phyloP scores from a whole-genome alignment of 2,113 vertebrate species.

The Sebastes fasciatus region DNA sequence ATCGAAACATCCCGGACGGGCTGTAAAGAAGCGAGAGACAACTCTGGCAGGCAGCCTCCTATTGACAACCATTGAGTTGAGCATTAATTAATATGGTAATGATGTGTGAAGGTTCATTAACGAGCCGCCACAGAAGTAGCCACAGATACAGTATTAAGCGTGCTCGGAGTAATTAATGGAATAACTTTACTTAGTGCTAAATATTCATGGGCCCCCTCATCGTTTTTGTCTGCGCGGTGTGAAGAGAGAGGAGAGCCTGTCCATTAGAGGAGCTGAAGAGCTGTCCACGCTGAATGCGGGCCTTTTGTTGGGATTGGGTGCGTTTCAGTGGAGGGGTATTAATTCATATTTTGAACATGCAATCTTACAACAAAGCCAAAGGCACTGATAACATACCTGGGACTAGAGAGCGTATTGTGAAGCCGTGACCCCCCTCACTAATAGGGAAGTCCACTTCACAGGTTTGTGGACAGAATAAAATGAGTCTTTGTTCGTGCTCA shows the following conservation, averaged over 20 bases:
- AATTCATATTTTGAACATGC: conserved; percentile 79
- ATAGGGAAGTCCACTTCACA: conserved; percentile 74
- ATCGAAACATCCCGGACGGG: conserved; percentile 61
- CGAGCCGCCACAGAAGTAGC: conserved; percentile 79
- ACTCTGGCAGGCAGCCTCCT: conserved; percentile 73
- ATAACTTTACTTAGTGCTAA: conserved; percentile 85
- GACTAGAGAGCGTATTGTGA: conserved; percentile 70
- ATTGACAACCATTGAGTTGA: conserved; percentile 78
- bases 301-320: conserved; percentile 84
- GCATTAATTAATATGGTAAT: conserved; percentile 86
- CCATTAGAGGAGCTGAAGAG: conserved; percentile 87
- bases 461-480: conserved; percentile 69
- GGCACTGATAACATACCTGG: conserved; percentile 74
- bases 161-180: conserved; percentile 85
- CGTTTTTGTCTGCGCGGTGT: conserved; percentile 71
- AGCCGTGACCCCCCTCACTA: conserved; percentile 65
- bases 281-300: conserved; percentile 77
- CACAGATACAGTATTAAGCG: conserved; percentile 79
- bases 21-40: conserved; percentile 63
- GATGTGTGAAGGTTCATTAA: conserved; percentile 83
- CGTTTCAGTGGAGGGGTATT: conserved; percentile 81
- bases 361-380: conserved; percentile 78
- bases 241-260: conserved; percentile 81
- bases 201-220: conserved; percentile 85
- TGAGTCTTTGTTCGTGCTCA: conserved; percentile 68